These are phyloP conservation scores for Ceratina japonica DNA, from an alignment of 1,140 invertebrate species.

Conservation along the genomic window DNA sequence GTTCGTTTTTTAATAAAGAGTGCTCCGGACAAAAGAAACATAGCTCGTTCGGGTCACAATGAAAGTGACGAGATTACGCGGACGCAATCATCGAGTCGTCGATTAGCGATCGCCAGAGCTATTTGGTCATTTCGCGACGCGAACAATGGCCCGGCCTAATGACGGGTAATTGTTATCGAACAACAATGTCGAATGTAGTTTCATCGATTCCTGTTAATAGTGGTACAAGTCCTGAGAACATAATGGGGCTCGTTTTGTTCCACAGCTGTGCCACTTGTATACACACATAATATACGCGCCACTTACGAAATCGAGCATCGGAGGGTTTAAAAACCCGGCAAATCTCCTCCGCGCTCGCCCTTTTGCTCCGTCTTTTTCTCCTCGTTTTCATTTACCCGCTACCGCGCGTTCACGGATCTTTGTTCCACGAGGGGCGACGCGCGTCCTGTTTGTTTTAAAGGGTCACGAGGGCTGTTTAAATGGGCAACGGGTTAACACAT, in stretches of 20 bases:
- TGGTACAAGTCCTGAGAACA: slow-evolving; percentile 31
- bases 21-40: too few species aligned
- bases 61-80: too few species aligned
- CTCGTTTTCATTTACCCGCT: slow-evolving; percentile 40
- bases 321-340: slow-evolving; percentile 47
- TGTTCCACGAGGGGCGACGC: slow-evolving; percentile 59
- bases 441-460: slow-evolving; percentile 75
- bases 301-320: slow-evolving; percentile 55
- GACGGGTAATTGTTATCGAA: slow-evolving; percentile 35
- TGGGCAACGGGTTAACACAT: slow-evolving; percentile 73
- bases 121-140: background rate
- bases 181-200: slow-evolving; percentile 19
- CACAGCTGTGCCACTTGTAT: slow-evolving; percentile 68
- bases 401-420: slow-evolving; percentile 54
- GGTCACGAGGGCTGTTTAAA: slow-evolving; percentile 72
- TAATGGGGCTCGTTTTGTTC: slow-evolving; percentile 60
- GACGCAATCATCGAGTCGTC: background rate
- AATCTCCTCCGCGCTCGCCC: slow-evolving; percentile 27
- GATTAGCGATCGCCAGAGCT: background rate
- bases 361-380: slow-evolving; percentile 38
- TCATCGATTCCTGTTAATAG: slow-evolving; percentile 26
- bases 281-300: slow-evolving; percentile 28
- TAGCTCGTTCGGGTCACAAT: too few species aligned
- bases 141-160: background rate
- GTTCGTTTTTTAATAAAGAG: too few species aligned